These are phyloP conservation scores for Brachyopa scutellaris DNA, from an alignment of 2,888 invertebrate genomes.

Conservation along the genomic window DNA sequence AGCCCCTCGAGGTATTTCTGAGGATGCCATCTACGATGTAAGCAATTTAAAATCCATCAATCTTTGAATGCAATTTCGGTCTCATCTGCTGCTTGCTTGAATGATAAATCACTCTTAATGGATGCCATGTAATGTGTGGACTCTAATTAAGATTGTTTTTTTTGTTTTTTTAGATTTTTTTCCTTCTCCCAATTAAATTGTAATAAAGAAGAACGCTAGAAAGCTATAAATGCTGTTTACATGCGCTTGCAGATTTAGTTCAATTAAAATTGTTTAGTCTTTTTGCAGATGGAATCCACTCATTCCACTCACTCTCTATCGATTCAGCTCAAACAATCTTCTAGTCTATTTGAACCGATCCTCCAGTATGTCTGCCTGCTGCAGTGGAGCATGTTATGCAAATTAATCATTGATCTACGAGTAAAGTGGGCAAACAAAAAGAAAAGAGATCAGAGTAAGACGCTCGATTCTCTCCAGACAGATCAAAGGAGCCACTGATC, in stretches of 20 bases:
- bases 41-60: conserved; percentile 68
- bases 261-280: conserved; percentile 66
- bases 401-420: conserved; percentile 54
- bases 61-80: conserved; percentile 66
- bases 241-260: conserved; percentile 59
- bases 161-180: too few relatives aligned
- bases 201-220: conserved; percentile 30
- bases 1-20: not conserved
- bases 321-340: conserved; percentile 17
- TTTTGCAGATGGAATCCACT: conserved; percentile 34
- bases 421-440: not conserved
- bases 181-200: conserved; percentile 69
- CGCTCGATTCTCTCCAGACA: conserved; percentile 49
- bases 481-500: conserved; percentile 54
- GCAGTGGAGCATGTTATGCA: conserved; percentile 50
- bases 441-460: conserved; percentile 16
- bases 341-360: conserved; percentile 11
- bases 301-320: conserved; percentile 1
- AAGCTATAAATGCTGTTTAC: conserved; percentile 60
- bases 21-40: conserved; percentile 17
- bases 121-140: conserved; percentile 49
- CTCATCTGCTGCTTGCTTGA: conserved; percentile 61
- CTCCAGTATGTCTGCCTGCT: conserved; percentile 32
- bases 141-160: conserved; percentile 59
- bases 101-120: conserved; percentile 66